Conservation (phyloP, 2,113 vertebrate genomes). For the Ariopsis seemanni region DNA sequence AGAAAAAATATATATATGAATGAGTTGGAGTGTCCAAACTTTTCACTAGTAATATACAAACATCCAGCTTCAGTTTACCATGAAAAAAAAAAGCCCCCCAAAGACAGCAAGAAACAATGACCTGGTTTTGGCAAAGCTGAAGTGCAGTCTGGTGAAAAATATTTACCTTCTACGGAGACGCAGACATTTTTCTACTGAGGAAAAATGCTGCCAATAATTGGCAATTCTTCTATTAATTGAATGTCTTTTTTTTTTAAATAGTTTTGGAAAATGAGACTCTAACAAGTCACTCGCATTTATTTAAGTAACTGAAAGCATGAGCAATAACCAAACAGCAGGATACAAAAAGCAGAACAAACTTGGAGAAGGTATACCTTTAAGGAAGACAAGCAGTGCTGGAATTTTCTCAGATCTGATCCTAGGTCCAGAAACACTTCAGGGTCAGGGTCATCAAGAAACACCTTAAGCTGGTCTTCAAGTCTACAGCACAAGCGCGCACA, state of each 20-base stretch:
- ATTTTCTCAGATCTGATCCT: conserved; percentile 90
- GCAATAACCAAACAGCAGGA: neutral
- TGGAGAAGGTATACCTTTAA: conserved; percentile 79
- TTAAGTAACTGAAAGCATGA: neutral
- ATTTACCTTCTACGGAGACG: neutral
- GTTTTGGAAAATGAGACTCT: neutral
- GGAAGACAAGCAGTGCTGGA: conserved; percentile 81
- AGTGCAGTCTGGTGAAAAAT: neutral
- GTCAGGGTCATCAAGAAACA: conserved; percentile 82
- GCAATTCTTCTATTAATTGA: neutral
- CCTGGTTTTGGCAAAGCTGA: neutral
- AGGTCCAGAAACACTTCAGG: conserved; percentile 79
- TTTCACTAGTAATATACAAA: too few species aligned
- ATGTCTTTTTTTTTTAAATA: neutral
- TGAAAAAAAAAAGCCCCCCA: neutral
- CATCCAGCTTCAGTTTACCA: neutral
- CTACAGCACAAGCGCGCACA: conserved; percentile 64
- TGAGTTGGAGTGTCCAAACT: too few species aligned
- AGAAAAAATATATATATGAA: too few species aligned
- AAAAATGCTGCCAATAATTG: neutral
- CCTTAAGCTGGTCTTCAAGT: conserved; percentile 74
- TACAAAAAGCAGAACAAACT: neutral
- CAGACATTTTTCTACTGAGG: too few species aligned
- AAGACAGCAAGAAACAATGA: neutral
- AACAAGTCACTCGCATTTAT: neutral